A percentile compares a stretch with the other conserved stretches of the same genome.
These are phyloP conservation scores for Parnassius apollo DNA, from an alignment of 2,888 invertebrate species.

Conservation along the genomic window DNA sequence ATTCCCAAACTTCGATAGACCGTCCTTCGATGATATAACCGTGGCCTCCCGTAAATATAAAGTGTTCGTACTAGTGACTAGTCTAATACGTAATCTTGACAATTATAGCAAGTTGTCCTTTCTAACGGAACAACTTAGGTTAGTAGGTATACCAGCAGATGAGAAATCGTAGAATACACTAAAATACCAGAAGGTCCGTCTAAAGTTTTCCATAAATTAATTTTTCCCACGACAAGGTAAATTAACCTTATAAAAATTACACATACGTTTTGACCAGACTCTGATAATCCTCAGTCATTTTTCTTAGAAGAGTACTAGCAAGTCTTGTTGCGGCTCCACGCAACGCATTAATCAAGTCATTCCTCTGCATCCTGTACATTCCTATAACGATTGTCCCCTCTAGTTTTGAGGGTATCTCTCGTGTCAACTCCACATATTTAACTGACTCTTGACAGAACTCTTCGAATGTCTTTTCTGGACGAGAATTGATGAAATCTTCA, in stretches of 20 bases:
- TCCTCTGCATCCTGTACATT: conserved; percentile 92
- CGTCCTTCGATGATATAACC: too few relatives aligned
- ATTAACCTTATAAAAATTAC: not conserved
- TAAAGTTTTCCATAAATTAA: too few relatives aligned
- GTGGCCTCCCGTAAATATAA: too few relatives aligned
- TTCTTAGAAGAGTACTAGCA: conserved; percentile 84
- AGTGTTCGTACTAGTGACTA: too few relatives aligned
- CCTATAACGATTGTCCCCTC: conserved; percentile 88
- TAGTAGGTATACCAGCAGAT: too few relatives aligned
- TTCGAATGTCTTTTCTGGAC: conserved; percentile 83
- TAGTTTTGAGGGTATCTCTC: conserved; percentile 80
- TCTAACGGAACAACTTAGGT: too few relatives aligned
- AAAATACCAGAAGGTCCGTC: too few relatives aligned
- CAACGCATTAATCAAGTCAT: conserved; percentile 87
- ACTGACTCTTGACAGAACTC: conserved; percentile 82
- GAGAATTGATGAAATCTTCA: conserved; percentile 84
- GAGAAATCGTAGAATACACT: too few relatives aligned
- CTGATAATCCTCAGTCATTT: conserved; percentile 91
- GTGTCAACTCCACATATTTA: conserved; percentile 83
- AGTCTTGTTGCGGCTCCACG: conserved; percentile 85
- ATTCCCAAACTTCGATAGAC: too few relatives aligned
- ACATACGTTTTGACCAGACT: conserved; percentile 86
- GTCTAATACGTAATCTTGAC: too few relatives aligned
- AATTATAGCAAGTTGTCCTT: too few relatives aligned
- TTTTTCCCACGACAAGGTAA: too few relatives aligned